Conservation (phyloP, 2,113 vertebrate genomes). For the Alligator mississippiensis region DNA sequence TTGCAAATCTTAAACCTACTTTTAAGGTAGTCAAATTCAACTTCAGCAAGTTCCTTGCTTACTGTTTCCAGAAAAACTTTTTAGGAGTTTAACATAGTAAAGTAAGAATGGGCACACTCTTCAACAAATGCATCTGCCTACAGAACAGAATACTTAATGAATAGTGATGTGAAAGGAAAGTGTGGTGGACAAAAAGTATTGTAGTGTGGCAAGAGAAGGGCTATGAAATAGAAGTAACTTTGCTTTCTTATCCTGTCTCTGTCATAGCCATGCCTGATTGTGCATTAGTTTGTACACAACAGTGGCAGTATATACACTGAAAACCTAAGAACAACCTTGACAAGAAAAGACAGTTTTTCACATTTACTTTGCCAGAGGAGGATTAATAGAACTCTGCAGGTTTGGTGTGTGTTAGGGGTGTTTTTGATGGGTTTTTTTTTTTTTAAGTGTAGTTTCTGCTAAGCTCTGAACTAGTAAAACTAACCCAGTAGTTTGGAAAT, state of each 20-base stretch:
- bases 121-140: background rate
- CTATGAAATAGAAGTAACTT: background rate
- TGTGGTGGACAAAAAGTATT: background rate
- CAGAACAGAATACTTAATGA: rapidly evolving
- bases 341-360: background rate
- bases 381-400: background rate
- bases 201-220: background rate
- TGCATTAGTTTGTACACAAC: background rate
- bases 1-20: background rate
- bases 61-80: background rate
- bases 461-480: background rate
- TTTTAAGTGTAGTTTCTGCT: background rate
- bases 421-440: background rate
- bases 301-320: background rate
- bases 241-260: background rate
- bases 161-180: background rate
- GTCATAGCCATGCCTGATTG: background rate
- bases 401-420: background rate
- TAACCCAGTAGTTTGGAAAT: no score
- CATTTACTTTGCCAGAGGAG: background rate
- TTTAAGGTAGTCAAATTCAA: background rate
- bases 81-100: background rate
- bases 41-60: background rate
- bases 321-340: background rate
- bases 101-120: background rate